These are phyloP conservation scores for Metopia argyrocephala DNA, from an alignment of 2,888 invertebrate species.

Conservation along the genomic window DNA sequence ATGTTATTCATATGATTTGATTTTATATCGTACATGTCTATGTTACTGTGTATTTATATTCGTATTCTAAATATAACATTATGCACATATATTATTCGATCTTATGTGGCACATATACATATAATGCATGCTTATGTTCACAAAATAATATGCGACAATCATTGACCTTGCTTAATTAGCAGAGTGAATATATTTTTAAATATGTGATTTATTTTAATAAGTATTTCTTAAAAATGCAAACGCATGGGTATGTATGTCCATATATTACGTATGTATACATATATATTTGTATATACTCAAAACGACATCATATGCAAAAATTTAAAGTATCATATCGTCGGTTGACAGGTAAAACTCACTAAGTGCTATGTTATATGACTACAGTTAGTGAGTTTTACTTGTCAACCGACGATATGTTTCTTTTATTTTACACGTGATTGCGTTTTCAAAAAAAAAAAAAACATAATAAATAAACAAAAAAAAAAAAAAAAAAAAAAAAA, in stretches of 20 bases:
- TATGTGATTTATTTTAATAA: not conserved
- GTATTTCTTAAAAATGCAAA: not conserved
- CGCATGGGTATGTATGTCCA: not conserved
- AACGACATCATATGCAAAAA: not conserved
- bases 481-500: not conserved
- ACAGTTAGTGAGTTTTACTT: too few relatives aligned
- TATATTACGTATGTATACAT: too few relatives aligned
- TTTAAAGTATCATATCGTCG: too few relatives aligned
- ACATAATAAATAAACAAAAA: not conserved
- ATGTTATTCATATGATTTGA: too few relatives aligned
- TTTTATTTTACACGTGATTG: slow-evolving; percentile 19
- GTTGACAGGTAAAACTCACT: not conserved
- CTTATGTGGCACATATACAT: too few relatives aligned
- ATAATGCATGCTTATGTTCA: not conserved
- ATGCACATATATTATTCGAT: too few relatives aligned
- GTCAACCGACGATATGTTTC: not conserved
- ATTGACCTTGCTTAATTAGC: slow-evolving; percentile 40
- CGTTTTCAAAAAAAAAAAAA: not conserved
- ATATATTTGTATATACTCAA: not conserved
- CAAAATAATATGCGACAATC: slow-evolving; percentile 32
- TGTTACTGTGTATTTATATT: too few relatives aligned
- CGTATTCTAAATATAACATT: too few relatives aligned
- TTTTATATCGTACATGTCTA: too few relatives aligned
- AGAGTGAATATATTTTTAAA: not conserved
- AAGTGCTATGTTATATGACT: too few relatives aligned